These are phyloP conservation scores for Nesospiza acunhae DNA, from an alignment of 2,113 vertebrate species.

Conservation along the genomic window DNA sequence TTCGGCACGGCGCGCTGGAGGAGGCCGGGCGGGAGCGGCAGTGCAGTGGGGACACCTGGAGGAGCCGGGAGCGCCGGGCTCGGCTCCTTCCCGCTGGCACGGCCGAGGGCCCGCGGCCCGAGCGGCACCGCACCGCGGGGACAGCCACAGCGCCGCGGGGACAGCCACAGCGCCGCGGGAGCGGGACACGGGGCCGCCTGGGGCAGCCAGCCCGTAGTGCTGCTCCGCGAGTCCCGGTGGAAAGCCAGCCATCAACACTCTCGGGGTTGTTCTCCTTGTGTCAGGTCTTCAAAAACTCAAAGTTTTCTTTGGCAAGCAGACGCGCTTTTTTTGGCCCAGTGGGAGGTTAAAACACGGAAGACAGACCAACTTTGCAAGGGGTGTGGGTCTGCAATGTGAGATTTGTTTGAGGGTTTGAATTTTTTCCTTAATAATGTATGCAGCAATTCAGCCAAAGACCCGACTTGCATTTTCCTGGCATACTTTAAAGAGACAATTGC, in stretches of 20 bases:
- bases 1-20: background rate
- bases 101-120: rapidly evolving
- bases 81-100: rapidly evolving
- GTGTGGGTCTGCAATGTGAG: background rate
- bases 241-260: background rate
- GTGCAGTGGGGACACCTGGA: constrained; percentile 74
- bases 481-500: background rate
- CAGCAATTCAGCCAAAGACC: background rate
- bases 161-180: rapidly evolving
- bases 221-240: background rate
- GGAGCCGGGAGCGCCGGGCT: background rate
- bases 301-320: background rate
- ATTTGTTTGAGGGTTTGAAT: background rate
- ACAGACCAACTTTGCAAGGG: background rate
- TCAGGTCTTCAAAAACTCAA: background rate
- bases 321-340: background rate
- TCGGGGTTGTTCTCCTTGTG: background rate
- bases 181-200: no score
- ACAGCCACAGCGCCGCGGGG: rapidly evolving
- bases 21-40: background rate
- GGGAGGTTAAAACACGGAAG: background rate
- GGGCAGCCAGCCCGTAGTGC: background rate
- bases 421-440: background rate
- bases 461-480: background rate
- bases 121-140: rapidly evolving